phyloP scores from a whole-genome alignment of 2,113 vertebrate species.

The Dunckerocampus dactyliophorus region DNA sequence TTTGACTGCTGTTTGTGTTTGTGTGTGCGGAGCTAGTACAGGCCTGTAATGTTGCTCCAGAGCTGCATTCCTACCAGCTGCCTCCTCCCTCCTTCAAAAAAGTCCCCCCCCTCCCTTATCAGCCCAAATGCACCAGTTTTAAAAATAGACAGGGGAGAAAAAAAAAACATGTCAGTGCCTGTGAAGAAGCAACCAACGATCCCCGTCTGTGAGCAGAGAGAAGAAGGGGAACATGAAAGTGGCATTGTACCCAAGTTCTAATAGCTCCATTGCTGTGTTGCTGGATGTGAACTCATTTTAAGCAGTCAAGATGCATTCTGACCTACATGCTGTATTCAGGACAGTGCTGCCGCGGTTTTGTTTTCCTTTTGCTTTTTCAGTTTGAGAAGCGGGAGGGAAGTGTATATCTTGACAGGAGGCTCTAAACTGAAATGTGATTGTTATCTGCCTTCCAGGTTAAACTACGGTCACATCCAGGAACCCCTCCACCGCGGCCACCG shows the following conservation, averaged over 20 bases:
- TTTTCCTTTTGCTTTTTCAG: neutral
- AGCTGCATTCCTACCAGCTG: constrained; percentile 65
- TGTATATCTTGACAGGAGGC: constrained; percentile 18
- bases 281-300: constrained; percentile 4
- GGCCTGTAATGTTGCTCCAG: constrained; percentile 61
- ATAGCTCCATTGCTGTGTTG: constrained; percentile 9
- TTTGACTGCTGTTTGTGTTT: constrained; percentile 9
- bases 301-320: constrained; percentile 11
- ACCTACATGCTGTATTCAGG: constrained; percentile 16
- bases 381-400: neutral
- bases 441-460: constrained; percentile 53
- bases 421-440: constrained; percentile 27
- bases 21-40: constrained; percentile 46
- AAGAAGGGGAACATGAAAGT: constrained; percentile 35
- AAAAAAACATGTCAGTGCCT: constrained; percentile 67
- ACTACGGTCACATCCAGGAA: constrained; percentile 48
- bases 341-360: neutral
- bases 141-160: constrained; percentile 67
- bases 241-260: constrained; percentile 23
- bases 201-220: constrained; percentile 13
- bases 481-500: constrained; percentile 52
- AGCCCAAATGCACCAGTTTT: constrained; percentile 48
- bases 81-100: constrained; percentile 46
- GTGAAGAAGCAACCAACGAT: constrained; percentile 49
- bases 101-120: constrained; percentile 65